Base-by-base conservation (phyloP, 2,888 invertebrate genomes). In the Polia nebulosa region DNA sequence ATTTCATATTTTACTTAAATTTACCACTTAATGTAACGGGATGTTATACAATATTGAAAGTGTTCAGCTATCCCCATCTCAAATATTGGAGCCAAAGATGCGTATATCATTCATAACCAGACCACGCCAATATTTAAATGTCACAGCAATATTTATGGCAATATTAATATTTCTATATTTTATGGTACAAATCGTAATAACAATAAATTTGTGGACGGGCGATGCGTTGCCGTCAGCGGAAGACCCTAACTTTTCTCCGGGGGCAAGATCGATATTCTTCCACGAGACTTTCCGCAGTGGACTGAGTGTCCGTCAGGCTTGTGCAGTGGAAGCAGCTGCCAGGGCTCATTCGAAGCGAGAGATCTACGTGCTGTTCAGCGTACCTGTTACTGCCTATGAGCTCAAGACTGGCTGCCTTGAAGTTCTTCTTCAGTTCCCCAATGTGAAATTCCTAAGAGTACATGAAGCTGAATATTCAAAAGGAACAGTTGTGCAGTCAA, bases 321-420 rank as follows among this genome's bases (percentile, higher is more conserved):
- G 97, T 86, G 96, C 97, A 0, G 96, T 97, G 0, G 97, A 97
- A 90, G 97, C 97, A 0, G 97, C 97, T 0, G 97, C 97, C 0
- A 91, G 90, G 67, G 91, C 96, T 82, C 97, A 97, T 85, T 97
- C 97, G 0, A 88, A 93, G 36, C 93, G 93, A 85, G 93, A 95
- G 41, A 91, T 97, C 2, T 96, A 96, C 78, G 89, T 97, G 0
- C 80, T 97, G 11, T 96, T 96, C 77, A 82, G 76, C 20, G 63
- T 39, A 22, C 69, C 69, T n/a, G 53, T 76, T 6, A 69, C 53
- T 22, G 22, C 58, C 2, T 15, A 53, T 25, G 15, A 47, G 5
- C 76, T 74, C 0, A 62, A 62, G 6, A 58, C 76, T 7, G 52
- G 68, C 44, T 68, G 66, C 47, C 61, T 82, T 3, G 64, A 52